A percentile compares a stretch with the other conserved stretches of the same genome.
Evolutionary conservation across 2,797 vertebrate genomes (phyloP).

Genomic region (Sebastes paucispinis): DNA sequence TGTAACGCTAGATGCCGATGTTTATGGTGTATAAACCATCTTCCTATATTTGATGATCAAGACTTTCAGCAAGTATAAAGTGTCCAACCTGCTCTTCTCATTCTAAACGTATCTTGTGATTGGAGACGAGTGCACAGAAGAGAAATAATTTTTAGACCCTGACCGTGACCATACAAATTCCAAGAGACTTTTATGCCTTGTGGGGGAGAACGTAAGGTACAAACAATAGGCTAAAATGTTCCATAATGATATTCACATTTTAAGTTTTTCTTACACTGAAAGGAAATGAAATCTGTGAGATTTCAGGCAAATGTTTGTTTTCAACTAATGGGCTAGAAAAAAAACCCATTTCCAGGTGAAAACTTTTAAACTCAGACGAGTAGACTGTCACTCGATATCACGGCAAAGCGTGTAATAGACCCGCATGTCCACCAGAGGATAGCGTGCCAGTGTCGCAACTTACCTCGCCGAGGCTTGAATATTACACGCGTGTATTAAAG

Average conservation of each 20-base stretch:
- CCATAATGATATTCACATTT: neutral
- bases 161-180: neutral
- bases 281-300: neutral
- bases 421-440: too few relatives aligned
- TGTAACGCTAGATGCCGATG: neutral
- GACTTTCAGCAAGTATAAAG: neutral
- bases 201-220: neutral
- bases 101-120: neutral
- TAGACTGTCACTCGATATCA: neutral
- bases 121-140: neutral
- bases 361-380: neutral
- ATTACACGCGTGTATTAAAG: too few relatives aligned
- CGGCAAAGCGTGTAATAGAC: too few relatives aligned
- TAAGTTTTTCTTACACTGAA: neutral
- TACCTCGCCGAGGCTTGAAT: too few relatives aligned
- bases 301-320: constrained; percentile 10
- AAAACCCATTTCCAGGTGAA: neutral
- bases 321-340: neutral
- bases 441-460: too few relatives aligned
- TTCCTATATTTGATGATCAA: neutral
- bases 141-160: neutral
- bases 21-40: neutral
- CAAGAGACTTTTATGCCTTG: neutral
- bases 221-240: neutral
- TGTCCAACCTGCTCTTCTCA: neutral